Conservation (phyloP, 2,797 vertebrate species). For the Heterohyrax brucei region DNA sequence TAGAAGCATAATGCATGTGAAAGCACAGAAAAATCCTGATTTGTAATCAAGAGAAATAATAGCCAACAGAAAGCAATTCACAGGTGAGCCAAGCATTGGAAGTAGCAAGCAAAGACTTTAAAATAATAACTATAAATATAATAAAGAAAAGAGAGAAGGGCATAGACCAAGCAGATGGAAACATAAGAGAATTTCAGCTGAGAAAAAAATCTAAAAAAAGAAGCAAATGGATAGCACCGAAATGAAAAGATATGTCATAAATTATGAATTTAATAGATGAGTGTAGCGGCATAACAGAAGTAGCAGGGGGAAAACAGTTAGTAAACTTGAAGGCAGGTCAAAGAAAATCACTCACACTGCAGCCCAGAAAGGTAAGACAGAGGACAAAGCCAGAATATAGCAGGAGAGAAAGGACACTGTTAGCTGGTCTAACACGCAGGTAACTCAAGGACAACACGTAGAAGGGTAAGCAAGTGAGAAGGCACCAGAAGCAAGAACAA, state of each 20-base stretch:
- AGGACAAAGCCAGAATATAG: neutral
- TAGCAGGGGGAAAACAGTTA: neutral
- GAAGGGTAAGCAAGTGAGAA: neutral
- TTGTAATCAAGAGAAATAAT: conserved; percentile 6
- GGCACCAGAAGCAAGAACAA: neutral
- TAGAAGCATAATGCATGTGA: neutral
- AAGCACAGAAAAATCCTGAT: neutral
- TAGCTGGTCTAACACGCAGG: neutral
- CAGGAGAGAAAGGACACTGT: neutral
- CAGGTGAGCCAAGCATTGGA: neutral
- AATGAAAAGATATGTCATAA: neutral
- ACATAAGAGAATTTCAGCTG: neutral
- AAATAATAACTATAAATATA: neutral
- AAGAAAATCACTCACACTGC: neutral
- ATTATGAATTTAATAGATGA: neutral
- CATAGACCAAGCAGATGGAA: neutral
- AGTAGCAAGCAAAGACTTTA: neutral
- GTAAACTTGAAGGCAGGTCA: neutral
- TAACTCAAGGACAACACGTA: neutral
- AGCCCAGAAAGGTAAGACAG: neutral
- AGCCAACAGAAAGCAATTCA: conserved; percentile 8
- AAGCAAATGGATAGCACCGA: neutral
- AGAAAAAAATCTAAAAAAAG: neutral
- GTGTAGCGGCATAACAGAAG: neutral
- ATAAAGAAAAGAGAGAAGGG: neutral